Evolutionary conservation across 2,888 invertebrate species (phyloP).

Genomic region (Mythimna ferrago): DNA sequence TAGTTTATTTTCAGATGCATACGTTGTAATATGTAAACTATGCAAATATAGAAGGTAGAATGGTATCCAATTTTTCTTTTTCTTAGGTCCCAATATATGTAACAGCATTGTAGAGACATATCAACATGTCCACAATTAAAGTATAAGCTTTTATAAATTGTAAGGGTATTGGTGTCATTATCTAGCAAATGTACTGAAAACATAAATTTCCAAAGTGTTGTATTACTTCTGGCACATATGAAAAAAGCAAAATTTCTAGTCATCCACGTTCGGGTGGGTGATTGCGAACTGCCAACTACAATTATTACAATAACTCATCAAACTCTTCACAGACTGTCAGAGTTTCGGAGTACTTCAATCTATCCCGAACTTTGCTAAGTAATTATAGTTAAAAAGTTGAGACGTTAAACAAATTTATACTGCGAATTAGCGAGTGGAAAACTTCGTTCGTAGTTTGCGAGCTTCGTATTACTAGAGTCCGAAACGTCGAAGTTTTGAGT

Average conservation of each 20-base stretch:
- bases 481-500: slow-evolving; percentile 86
- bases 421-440: slow-evolving; percentile 88
- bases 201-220: slow-evolving; percentile 3
- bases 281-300: slow-evolving; percentile 65
- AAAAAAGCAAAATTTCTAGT: slow-evolving; percentile 49
- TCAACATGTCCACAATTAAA: neutral
- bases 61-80: neutral
- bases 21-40: neutral
- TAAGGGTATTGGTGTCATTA: slow-evolving; percentile 3
- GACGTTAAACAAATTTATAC: slow-evolving; percentile 91
- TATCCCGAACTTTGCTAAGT: slow-evolving; percentile 85
- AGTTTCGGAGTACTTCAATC: slow-evolving; percentile 83
- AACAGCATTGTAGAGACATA: neutral
- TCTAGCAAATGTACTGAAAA: neutral
- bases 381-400: slow-evolving; percentile 90
- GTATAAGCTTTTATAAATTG: neutral
- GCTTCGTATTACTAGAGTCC: slow-evolving; percentile 83
- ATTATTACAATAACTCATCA: slow-evolving; percentile 77
- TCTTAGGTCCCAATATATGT: neutral
- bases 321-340: slow-evolving; percentile 76
- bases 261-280: slow-evolving; percentile 47
- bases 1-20: neutral
- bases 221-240: neutral
- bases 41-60: neutral
- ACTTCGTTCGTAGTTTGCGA: slow-evolving; percentile 71